A percentile compares a stretch with the other conserved stretches of the same genome.
These are phyloP conservation scores for Wiebesia pumilae DNA, from an alignment of 1,140 invertebrate genomes.

Conservation along the genomic window DNA sequence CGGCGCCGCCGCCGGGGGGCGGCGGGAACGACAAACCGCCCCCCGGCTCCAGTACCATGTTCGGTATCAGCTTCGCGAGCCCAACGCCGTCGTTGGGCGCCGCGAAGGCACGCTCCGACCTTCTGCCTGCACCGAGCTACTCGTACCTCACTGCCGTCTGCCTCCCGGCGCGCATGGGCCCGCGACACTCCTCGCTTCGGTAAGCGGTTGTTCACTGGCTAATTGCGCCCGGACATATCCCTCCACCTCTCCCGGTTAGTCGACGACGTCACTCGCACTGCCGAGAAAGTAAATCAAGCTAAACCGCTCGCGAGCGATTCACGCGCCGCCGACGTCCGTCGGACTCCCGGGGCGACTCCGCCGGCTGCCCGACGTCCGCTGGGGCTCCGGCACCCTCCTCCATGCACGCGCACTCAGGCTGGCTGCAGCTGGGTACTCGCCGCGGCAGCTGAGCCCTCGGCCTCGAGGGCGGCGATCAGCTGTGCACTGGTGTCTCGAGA, in stretches of 20 bases:
- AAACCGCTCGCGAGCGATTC: not conserved
- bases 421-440: not conserved
- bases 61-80: conserved; percentile 69
- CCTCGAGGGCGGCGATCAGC: not conserved
- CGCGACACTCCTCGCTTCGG: too few relatives aligned
- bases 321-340: not conserved
- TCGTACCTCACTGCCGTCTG: not conserved
- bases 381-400: not conserved
- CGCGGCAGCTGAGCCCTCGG: not conserved
- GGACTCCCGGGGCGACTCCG: conserved; percentile 11
- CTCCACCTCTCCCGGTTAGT: not conserved
- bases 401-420: not conserved
- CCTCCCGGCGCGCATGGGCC: not conserved
- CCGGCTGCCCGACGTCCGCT: not conserved
- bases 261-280: conserved; percentile 11
- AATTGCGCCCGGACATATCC: conserved; percentile 5
- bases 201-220: not conserved
- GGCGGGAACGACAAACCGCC: conserved; percentile 74
- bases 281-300: too few relatives aligned
- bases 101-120: not conserved
- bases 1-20: conserved; percentile 68
- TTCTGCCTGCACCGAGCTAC: not conserved
- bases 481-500: not conserved
- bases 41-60: conserved; percentile 74
- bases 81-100: not conserved